Conservation (phyloP, 2,888 invertebrate species). For the Plebejus anna region DNA sequence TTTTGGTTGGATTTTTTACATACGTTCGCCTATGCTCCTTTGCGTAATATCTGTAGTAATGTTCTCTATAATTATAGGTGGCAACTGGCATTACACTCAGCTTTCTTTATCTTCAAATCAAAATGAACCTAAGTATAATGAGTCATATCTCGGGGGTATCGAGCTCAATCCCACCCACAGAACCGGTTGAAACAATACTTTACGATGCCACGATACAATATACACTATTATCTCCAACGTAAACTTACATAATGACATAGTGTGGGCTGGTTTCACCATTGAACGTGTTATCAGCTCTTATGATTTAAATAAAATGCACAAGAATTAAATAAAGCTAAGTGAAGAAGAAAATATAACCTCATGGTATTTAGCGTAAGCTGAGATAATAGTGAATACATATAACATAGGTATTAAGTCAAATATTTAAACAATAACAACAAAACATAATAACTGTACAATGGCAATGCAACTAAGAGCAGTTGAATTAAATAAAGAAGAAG, state of each 20-base stretch:
- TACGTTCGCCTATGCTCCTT: too few species aligned
- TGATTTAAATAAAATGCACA: neutral
- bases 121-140: conserved; percentile 42
- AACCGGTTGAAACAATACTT: conserved; percentile 42
- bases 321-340: neutral
- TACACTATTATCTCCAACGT: conserved; percentile 23
- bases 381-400: neutral
- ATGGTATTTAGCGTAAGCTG: neutral
- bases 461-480: too few species aligned
- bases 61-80: too few species aligned
- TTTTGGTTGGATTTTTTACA: too few species aligned
- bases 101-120: neutral
- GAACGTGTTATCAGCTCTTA: neutral
- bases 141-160: conserved; percentile 59
- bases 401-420: neutral
- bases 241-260: conserved; percentile 6
- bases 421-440: neutral
- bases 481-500: too few species aligned
- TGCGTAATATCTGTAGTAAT: too few species aligned
- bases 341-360: neutral
- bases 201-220: conserved; percentile 35
- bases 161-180: conserved; percentile 41
- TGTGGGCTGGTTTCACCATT: conserved; percentile 18
- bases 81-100: neutral
- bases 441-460: too few species aligned